phyloP scores from a whole-genome alignment of 2,113 vertebrate species.

The Craseonycteris thonglongyai region DNA sequence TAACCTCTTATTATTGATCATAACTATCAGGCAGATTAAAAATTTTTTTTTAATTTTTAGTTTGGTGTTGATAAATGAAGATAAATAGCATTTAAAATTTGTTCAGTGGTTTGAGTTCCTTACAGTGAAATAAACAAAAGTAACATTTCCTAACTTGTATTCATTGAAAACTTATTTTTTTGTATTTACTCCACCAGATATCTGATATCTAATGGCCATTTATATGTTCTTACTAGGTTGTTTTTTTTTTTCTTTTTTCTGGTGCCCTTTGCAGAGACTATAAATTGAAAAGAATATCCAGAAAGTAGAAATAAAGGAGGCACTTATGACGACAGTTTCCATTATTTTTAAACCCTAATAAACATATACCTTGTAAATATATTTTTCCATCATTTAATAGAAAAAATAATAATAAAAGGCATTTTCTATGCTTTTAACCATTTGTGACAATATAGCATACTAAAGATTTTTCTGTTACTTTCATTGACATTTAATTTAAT shows the following conservation, averaged over 20 bases:
- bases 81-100: slow-evolving; percentile 77
- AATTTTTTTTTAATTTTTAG: slow-evolving; percentile 68
- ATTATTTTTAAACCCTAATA: slow-evolving; percentile 71
- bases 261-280: slow-evolving; percentile 57
- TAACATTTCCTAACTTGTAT: slow-evolving; percentile 73
- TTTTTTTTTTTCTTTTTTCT: background rate
- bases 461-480: background rate
- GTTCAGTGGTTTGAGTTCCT: slow-evolving; percentile 66
- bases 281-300: slow-evolving; percentile 65
- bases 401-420: background rate
- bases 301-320: slow-evolving; percentile 58
- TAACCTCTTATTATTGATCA: slow-evolving; percentile 75
- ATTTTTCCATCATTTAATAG: background rate
- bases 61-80: slow-evolving; percentile 68
- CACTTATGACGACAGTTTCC: slow-evolving; percentile 62
- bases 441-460: slow-evolving; percentile 8
- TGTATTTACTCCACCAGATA: slow-evolving; percentile 78
- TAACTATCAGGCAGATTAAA: slow-evolving; percentile 67
- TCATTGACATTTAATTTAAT: background rate
- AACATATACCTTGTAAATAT: slow-evolving; percentile 31
- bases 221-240: slow-evolving; percentile 53
- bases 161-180: slow-evolving; percentile 75
- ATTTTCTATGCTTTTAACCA: background rate
- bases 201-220: slow-evolving; percentile 76
- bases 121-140: slow-evolving; percentile 69